Conservation (phyloP, 53 echinoderm and acorn worm genomes). For the Zoroaster sp. region DNA sequence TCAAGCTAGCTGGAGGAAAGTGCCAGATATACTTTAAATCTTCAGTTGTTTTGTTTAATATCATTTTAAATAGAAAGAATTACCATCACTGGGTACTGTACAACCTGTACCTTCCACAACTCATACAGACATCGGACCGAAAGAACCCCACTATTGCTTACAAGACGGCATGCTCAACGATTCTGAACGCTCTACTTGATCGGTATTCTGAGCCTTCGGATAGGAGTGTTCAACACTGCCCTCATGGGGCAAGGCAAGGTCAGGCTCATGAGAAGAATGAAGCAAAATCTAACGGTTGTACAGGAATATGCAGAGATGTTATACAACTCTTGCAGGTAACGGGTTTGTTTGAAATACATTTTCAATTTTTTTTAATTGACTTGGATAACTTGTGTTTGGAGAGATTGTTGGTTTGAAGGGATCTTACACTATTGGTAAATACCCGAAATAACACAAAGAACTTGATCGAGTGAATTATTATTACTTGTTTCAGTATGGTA, state of each 20-base stretch:
- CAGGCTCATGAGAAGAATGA: no score
- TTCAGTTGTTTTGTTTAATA: neutral
- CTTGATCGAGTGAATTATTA: no score
- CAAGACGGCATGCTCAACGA: neutral
- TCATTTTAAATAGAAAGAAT: neutral
- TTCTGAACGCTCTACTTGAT: neutral
- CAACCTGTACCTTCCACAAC: neutral
- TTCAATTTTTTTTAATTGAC: no score
- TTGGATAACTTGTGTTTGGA: no score
- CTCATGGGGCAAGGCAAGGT: neutral
- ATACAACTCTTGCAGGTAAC: neutral
- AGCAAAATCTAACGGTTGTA: no score
- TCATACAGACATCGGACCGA: neutral
- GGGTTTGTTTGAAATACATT: no score
- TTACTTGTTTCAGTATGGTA: no score
- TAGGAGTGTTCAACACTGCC: neutral
- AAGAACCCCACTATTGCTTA: neutral
- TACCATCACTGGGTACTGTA: neutral
- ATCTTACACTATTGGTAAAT: no score
- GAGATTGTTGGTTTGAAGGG: no score
- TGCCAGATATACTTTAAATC: no score
- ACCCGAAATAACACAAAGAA: no score
- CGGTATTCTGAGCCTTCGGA: neutral
- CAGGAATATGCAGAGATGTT: neutral
- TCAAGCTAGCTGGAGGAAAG: no score